phyloP scores from a whole-genome alignment of 2,113 vertebrate species.

The Poecile atricapillus region DNA sequence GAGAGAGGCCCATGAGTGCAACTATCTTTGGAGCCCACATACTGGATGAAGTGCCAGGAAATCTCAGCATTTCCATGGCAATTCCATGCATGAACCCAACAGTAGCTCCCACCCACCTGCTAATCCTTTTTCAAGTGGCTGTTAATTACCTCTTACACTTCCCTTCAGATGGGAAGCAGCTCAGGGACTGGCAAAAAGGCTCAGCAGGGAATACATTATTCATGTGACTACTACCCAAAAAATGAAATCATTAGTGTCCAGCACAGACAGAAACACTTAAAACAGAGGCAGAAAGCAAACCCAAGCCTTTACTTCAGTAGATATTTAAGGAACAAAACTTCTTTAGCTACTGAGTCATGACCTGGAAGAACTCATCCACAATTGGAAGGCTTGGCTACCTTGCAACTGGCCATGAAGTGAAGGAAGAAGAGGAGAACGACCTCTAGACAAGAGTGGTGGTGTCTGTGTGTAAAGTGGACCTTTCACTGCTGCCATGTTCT shows the following conservation, averaged over 20 bases:
- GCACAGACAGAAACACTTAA: not conserved
- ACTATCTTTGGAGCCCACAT: slow-evolving; percentile 56
- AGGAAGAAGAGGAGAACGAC: not conserved
- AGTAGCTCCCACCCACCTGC: slow-evolving; percentile 57
- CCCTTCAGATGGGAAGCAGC: slow-evolving; percentile 45
- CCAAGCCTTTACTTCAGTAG: not conserved
- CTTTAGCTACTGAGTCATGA: not conserved
- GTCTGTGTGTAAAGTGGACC: fast-evolving
- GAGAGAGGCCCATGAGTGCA: slow-evolving; percentile 18
- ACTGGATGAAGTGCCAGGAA: slow-evolving; percentile 51
- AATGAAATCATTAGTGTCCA: not conserved
- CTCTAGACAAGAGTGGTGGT: not conserved
- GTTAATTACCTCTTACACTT: slow-evolving; percentile 61
- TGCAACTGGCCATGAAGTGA: not conserved
- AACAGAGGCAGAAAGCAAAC: not conserved
- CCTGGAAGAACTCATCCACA: not conserved
- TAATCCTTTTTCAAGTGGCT: slow-evolving; percentile 55
- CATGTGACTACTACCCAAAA: not conserved
- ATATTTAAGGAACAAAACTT: not conserved
- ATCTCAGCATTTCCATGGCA: slow-evolving; percentile 65
- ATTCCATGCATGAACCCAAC: slow-evolving; percentile 56
- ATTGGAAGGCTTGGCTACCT: not conserved
- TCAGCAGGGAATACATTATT: slow-evolving; percentile 31
- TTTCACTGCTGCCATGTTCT: not conserved
- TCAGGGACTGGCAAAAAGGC: slow-evolving; percentile 20